These are phyloP conservation scores for Synanceia verrucosa DNA, from an alignment of 2,797 vertebrate genomes.

Conservation along the genomic window DNA sequence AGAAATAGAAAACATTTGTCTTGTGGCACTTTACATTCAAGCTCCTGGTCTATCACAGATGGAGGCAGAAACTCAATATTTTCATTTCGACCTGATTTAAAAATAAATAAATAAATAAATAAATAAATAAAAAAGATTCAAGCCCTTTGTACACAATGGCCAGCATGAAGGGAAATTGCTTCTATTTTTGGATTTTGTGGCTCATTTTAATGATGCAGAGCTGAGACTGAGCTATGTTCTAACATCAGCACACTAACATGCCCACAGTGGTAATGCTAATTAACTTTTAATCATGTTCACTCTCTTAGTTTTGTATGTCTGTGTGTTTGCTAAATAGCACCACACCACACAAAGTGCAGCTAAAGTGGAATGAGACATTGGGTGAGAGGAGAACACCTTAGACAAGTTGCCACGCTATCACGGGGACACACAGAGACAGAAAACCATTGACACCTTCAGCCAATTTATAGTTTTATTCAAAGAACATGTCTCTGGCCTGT, in stretches of 20 bases:
- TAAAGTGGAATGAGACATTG: no score
- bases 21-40: constrained; percentile 55
- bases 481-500: not conserved
- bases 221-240: not conserved
- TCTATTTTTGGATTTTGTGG: constrained; percentile 7
- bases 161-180: not conserved
- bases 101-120: no score
- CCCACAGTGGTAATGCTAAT: not conserved
- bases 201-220: constrained; percentile 5
- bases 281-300: not conserved
- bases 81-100: constrained; percentile 40
- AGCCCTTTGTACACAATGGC: constrained; percentile 13
- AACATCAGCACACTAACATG: not conserved
- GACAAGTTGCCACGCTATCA: no score
- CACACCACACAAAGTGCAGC: no score
- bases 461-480: no score
- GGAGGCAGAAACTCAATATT: constrained; percentile 51
- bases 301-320: not conserved
- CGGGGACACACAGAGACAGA: not conserved
- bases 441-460: not conserved
- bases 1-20: constrained; percentile 73
- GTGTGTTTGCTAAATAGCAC: not conserved
- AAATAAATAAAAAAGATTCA: no score
- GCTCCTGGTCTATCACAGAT: constrained; percentile 27
- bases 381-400: no score